Evolutionary conservation across 2,797 vertebrate species (phyloP), one percentile per base, ranked within the genome.

Genomic region (Lepus oiostolus): DNA sequence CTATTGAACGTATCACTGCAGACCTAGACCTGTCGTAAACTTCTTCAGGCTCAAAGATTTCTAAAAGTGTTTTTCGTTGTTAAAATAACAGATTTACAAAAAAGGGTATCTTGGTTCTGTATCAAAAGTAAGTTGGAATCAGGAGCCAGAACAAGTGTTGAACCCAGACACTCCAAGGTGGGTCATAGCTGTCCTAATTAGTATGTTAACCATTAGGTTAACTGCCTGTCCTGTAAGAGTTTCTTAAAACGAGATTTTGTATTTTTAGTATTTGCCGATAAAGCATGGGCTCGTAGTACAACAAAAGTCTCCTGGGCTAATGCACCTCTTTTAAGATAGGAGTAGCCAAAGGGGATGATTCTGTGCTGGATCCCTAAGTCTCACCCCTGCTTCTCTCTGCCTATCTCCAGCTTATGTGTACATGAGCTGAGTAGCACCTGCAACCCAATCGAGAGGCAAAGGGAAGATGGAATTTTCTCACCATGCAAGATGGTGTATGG

Each of bases 1-100:
- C 28, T 67, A 50, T 47, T 22, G 32, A 32, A 67, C 16, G 63
- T 50, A 32, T 87, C 19, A 62, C 54, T 86, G 75, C 47, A 82
- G 90, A 21, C 24, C 30, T 67, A 32, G 81, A 75, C 81, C 68
- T 68, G 17, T 63, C 32, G 83, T 72, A 67, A 79, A 13, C 26
- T 71, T 87, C 38, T 87, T 94, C 65, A 85, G 72, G 68, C 38
- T 70, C 76, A 52, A 58, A 71, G 26, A 70, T 67, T 81, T 68
- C 21, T 52, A n/a, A 54, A 74, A 60, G 21, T n/a, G 38, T 82
- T 83, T 90, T 74, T 47, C 42, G 32, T 50, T 74, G 28, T 52
- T 67, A 71, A 91, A 92, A 85, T 82, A 50, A 77, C 14, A 83
- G 10, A 70, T 11, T 52, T 0, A 26, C 58, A 67, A 76, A 76